Base-by-base conservation (phyloP, 1,140 invertebrate genomes). In the Arion vulgaris region DNA sequence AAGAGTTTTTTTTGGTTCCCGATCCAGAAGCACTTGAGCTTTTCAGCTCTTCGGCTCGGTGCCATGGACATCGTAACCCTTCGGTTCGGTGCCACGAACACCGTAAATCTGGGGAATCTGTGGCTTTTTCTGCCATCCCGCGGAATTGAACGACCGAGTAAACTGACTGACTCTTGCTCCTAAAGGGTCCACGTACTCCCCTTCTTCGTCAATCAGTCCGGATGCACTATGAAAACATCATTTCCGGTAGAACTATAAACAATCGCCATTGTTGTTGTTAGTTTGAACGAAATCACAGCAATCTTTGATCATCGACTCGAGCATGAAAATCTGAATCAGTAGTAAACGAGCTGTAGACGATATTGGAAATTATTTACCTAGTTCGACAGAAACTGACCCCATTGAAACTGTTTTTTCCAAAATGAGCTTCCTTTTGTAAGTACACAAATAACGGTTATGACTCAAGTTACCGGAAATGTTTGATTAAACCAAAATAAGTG, bases 351-450 rank as follows among this genome's bases (percentile, higher is more conserved):
- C 23, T 72, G 2, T n/a, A n/a, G 5, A 19, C 38, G n/a, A 53
- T 28, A 45, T 39, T 39, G 41, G 41, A 74, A 45, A 9, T 45
- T 11, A 9, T 41, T 74, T 34, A 28, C 45, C 1, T 32, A 28
- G 1, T 32, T 32, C 2, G 19, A 2, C 1, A 2, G 17, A 75
- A 51, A 34, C n/a, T 45, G 41, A 34, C 19, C 41, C 7, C 36
- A n/a, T 17, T 49, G 38, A 28, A 45, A 49, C 28, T 49, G 41
- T 2, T 17, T 13, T 9, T 39, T 51, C n/a, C 39, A 75, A 32
- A 32, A 75, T 75, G 73, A 75, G 73, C 73, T 75, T 75, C 45
- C 45, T 75, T 34, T 75, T 75, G 73, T 75, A 75, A 75, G 73
- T 51, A 34, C 7, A 57, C 53, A 15, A 57, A 57, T 4, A 57